Evolutionary conservation across 2,797 vertebrate genomes (phyloP).

Genomic region (Ciconia nigra): DNA sequence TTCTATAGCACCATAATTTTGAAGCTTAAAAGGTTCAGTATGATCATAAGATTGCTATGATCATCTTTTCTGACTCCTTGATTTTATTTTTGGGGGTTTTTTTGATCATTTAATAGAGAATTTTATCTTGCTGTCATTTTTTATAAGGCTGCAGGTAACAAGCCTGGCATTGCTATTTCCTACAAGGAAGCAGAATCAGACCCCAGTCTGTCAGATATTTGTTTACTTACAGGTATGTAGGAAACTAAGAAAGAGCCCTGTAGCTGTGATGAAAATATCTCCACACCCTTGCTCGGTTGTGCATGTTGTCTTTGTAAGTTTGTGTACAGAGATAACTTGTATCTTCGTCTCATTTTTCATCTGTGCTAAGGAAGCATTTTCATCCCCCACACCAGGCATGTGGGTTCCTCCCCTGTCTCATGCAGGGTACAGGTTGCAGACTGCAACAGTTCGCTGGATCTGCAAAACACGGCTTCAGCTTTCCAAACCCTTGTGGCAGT

Average conservation of each 20-base stretch:
- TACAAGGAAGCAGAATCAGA: not conserved
- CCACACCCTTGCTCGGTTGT: not conserved
- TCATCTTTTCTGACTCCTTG: not conserved
- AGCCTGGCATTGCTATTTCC: not conserved
- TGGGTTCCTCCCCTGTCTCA: not conserved
- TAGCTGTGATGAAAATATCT: not conserved
- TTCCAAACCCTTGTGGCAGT: not conserved
- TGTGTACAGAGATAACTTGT: not conserved
- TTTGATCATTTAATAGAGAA: not conserved
- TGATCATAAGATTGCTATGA: not conserved
- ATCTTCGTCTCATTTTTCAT: not conserved
- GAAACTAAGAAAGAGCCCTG: not conserved
- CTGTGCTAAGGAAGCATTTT: not conserved
- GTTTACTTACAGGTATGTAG: not conserved
- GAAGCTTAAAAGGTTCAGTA: not conserved
- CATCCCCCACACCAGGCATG: accelerated
- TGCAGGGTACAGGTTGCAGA: not conserved
- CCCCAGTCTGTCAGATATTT: not conserved
- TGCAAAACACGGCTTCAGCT: not conserved
- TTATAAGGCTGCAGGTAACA: not conserved
- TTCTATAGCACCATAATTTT: not conserved
- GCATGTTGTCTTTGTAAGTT: not conserved
- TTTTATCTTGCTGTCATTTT: not conserved
- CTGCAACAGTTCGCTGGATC: not conserved
- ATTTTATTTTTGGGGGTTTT: not conserved